Evolutionary conservation across 2,888 invertebrate species (phyloP), one percentile per base, ranked within the genome.

Genomic region (Pseudococcus jackbeardsleyi): DNA sequence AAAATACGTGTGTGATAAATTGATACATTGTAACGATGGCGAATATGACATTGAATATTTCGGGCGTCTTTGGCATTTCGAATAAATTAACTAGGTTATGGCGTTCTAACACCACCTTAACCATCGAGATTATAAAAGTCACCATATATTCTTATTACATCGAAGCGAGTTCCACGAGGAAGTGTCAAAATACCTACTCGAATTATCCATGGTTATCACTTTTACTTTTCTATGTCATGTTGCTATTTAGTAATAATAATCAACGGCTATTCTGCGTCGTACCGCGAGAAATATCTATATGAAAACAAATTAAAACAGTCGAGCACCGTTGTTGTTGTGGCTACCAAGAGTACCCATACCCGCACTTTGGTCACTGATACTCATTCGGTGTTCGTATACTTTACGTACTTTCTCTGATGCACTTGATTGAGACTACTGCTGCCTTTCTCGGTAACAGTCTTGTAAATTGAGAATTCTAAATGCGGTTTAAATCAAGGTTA

Each of bases 401-500:
- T 2, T 85, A 85, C 85, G 59, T 85, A 85, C 85, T 85, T 85
- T 85, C 85, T 85, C 85, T 85, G 85, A 85, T 85, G 85, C 85
- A 85, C 85, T 59, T 85, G 54, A 85, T 46, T 85, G 85, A 54
- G 50, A 85, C 85, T 33, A 33, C 33, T n/a, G 54, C 50, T 85
- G 33, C 59, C 85, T 85, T 85, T 59, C 85, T 85, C 85, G 59
- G 59, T 59, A 50, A 59, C 59, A 59, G 50, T 84, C 84, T 46
- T 12, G 26, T 68, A 68, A 48, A 54, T 85, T 59, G 85, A 50
- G 33, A 85, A 85, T 54, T 85, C 33, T n/a, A 59, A 85, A 85
- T 85, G 85, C 85, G 85, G 85, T 85, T 85, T 85, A 85, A 54
- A 85, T 85, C 85, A 85, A 85, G 85, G 85, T 85, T 85, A 85